These are phyloP conservation scores for Vesta saturnalis DNA, from an alignment of 2,888 invertebrate genomes.

Conservation along the genomic window DNA sequence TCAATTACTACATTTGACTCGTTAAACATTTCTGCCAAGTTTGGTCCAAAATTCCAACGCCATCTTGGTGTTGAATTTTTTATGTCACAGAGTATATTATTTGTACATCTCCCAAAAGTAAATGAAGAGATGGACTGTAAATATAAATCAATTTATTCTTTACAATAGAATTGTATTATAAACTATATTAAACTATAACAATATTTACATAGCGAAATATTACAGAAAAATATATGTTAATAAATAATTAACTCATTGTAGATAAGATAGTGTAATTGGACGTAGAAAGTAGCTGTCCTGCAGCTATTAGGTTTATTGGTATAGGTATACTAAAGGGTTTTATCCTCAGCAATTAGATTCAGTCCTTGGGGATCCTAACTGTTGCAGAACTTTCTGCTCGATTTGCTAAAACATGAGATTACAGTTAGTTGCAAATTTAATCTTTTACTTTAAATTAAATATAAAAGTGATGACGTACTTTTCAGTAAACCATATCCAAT, in stretches of 20 bases:
- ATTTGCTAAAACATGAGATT: conserved; percentile 57
- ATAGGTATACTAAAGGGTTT: conserved; percentile 14
- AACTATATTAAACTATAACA: conserved; percentile 61
- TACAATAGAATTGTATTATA: conserved; percentile 46
- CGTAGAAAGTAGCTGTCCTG: conserved; percentile 52
- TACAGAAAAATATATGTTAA: conserved; percentile 38
- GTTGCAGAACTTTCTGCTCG: conserved; percentile 62
- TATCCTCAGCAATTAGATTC: conserved; percentile 58
- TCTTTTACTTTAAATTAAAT: too few species aligned
- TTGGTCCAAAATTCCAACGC: too few species aligned
- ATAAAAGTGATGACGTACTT: too few species aligned
- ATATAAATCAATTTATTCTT: conserved; percentile 32
- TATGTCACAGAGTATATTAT: too few species aligned
- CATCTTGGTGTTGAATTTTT: too few species aligned
- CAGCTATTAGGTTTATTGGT: conserved; percentile 45
- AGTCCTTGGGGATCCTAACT: conserved; percentile 60
- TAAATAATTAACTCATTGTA: conserved; percentile 41
- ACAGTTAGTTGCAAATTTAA: background rate
- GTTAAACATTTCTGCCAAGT: too few species aligned
- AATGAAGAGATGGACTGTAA: background rate
- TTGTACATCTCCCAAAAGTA: too few species aligned
- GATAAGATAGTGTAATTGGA: conserved; percentile 45
- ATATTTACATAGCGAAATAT: conserved; percentile 53
- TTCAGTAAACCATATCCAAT: too few species aligned
- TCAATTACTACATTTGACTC: too few species aligned